Conservation (phyloP, 2,888 invertebrate species). For the Trimorus sp. region DNA sequence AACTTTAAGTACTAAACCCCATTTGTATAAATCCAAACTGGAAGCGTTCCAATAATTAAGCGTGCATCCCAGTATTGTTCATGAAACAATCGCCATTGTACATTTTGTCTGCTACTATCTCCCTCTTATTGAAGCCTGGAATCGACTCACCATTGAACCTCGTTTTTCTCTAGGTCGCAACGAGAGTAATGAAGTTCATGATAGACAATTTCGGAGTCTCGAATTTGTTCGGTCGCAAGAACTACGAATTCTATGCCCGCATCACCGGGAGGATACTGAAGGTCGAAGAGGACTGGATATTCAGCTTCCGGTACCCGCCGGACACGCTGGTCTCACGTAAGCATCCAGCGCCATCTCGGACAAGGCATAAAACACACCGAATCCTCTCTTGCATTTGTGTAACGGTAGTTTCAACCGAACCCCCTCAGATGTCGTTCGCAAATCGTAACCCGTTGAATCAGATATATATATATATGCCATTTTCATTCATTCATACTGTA, state of each 20-base stretch:
- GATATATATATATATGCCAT: too few species aligned
- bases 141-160: too few species aligned
- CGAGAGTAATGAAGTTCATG: constrained; percentile 97
- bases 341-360: constrained; percentile 68
- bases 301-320: constrained; percentile 96
- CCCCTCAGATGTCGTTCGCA: constrained; percentile 4
- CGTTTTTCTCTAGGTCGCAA: constrained; percentile 88
- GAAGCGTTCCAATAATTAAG: background rate
- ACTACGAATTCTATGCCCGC: constrained; percentile 97
- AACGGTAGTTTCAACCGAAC: constrained; percentile 23
- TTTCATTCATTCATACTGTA: background rate
- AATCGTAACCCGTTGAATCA: too few species aligned
- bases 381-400: constrained; percentile 19
- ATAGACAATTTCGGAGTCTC: constrained; percentile 98
- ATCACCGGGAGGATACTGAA: constrained; percentile 96
- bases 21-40: too few species aligned
- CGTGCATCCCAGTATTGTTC: background rate
- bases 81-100: constrained; percentile 3
- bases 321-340: constrained; percentile 83
- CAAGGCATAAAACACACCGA: background rate
- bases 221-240: constrained; percentile 96
- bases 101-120: background rate
- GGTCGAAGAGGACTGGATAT: constrained; percentile 97
- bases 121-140: too few species aligned
- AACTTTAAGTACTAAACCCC: too few species aligned